A percentile compares a stretch with the other conserved stretches of the same genome.
These are phyloP conservation scores for Nycteola revayana DNA, from an alignment of 2,888 invertebrate species.

Conservation along the genomic window DNA sequence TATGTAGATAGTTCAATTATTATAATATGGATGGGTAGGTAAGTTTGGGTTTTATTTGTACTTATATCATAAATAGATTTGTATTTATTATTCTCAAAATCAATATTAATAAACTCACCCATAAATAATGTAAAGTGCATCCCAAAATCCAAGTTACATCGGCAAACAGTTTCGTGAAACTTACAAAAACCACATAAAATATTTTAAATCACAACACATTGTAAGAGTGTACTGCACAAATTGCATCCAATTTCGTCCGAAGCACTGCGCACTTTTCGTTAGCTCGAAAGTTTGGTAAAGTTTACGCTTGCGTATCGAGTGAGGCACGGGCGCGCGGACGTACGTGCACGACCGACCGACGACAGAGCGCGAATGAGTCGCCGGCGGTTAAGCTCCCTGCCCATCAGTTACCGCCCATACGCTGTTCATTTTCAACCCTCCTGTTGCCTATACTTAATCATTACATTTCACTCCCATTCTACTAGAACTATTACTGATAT, in stretches of 20 bases:
- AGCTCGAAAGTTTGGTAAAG: constrained; percentile 43
- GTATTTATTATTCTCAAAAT: too few species aligned
- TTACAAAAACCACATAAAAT: constrained; percentile 24
- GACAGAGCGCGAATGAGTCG: constrained; percentile 35
- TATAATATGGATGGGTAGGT: too few species aligned
- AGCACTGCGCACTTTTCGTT: constrained; percentile 38
- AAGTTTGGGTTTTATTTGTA: too few species aligned
- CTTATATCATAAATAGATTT: too few species aligned
- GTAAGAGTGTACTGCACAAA: constrained; percentile 46
- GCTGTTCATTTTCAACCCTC: constrained; percentile 43
- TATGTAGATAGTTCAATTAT: too few species aligned
- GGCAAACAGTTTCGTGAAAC: constrained; percentile 29
- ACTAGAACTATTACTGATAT: too few species aligned
- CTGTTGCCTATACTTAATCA: constrained; percentile 42
- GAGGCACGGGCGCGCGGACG: constrained; percentile 13
- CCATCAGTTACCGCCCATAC: constrained; percentile 40
- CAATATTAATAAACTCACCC: constrained; percentile 25
- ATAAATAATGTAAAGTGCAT: constrained; percentile 29
- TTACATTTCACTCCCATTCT: constrained; percentile 32
- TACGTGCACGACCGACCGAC: constrained; percentile 28
- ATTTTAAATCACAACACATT: constrained; percentile 35
- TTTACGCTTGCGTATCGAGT: constrained; percentile 34
- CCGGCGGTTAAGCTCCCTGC: constrained; percentile 18
- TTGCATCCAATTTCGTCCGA: constrained; percentile 43
- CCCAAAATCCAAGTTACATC: constrained; percentile 21